phyloP scores from a whole-genome alignment of 2,888 invertebrate species.

The Acheta domesticus region DNA sequence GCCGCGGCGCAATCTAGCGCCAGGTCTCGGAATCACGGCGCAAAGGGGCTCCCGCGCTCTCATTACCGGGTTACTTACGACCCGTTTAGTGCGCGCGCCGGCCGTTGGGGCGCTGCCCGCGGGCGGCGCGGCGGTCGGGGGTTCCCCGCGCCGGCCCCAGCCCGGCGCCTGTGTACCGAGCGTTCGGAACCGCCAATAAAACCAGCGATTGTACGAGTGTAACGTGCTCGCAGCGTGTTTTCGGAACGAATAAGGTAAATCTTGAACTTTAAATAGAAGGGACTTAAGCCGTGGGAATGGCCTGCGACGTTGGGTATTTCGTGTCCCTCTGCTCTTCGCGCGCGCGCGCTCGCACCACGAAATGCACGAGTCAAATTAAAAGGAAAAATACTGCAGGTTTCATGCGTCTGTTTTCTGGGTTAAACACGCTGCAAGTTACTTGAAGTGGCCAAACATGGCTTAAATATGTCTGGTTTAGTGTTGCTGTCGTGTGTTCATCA shows the following conservation, averaged over 20 bases:
- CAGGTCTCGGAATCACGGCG: constrained; percentile 7
- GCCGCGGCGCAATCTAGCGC: neutral
- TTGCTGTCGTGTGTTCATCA: too few relatives aligned
- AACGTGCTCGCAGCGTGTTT: neutral
- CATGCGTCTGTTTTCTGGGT: too few relatives aligned
- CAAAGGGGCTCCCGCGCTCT: neutral
- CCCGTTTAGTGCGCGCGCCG: neutral
- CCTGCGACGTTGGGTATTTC: too few relatives aligned
- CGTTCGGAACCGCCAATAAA: constrained; percentile 8
- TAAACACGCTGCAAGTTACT: too few relatives aligned
- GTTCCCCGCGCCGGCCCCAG: neutral
- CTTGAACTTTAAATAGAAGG: neutral
- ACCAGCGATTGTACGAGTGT: neutral
- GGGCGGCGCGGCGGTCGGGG: neutral
- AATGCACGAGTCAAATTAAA: too few relatives aligned
- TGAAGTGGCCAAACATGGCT: too few relatives aligned
- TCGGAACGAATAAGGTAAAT: neutral
- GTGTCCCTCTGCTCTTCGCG: too few relatives aligned
- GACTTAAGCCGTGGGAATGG: too few relatives aligned
- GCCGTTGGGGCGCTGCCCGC: neutral
- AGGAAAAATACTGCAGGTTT: too few relatives aligned
- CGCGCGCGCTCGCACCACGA: too few relatives aligned
- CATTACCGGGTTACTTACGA: constrained; percentile 3
- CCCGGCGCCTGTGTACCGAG: neutral
- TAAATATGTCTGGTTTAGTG: too few relatives aligned